Percentiles rank a stretch among this genome's conserved stretches.
Evolutionary conservation across 2,797 vertebrate species (phyloP).

Genomic region (Melopsittacus undulatus): DNA sequence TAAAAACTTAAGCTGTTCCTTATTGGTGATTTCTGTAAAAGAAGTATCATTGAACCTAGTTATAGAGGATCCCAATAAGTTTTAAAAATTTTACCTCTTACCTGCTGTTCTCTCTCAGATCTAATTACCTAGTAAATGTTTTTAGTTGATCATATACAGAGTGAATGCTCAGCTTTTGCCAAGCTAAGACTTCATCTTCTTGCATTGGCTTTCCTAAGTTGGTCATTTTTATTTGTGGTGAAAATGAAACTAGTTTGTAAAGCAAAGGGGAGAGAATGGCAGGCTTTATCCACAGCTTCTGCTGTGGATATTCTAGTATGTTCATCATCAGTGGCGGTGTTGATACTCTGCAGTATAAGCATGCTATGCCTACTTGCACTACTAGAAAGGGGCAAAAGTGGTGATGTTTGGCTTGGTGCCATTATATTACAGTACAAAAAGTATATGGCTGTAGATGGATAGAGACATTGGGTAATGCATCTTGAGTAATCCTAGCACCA

Average conservation of each 20-base stretch:
- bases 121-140: neutral
- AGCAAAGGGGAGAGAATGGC: neutral
- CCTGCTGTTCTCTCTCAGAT: neutral
- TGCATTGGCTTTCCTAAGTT: neutral
- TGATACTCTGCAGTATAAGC: neutral
- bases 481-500: neutral
- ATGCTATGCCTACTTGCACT: neutral
- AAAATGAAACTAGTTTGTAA: neutral
- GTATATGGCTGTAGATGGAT: neutral
- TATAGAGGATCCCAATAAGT: neutral
- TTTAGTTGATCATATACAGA: neutral
- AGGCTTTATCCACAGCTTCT: neutral
- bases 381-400: neutral
- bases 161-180: neutral
- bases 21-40: neutral
- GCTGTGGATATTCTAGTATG: fast-evolving
- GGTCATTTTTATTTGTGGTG: neutral
- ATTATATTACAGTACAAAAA: neutral
- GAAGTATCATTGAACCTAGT: neutral
- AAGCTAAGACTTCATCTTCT: neutral
- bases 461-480: neutral
- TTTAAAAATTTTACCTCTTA: neutral
- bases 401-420: neutral
- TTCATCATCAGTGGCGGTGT: neutral
- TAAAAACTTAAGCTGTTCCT: neutral